A percentile compares a stretch with the other conserved stretches of the same genome.
Evolutionary conservation across 1,140 invertebrate species (phyloP).

Genomic region (Drosophila takahashii): DNA sequence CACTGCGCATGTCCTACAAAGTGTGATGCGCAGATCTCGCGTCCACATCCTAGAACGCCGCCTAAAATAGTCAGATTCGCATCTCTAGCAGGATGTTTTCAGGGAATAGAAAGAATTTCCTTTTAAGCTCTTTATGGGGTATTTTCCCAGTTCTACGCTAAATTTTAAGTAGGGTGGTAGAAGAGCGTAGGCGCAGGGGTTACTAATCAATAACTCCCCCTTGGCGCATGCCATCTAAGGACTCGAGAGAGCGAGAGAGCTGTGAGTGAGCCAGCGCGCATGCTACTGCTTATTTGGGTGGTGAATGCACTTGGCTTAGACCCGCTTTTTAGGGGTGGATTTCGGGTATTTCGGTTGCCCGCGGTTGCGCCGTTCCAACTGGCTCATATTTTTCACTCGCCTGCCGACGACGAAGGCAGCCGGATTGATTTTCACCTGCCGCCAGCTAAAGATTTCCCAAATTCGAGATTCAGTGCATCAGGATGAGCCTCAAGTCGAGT

Average conservation of each 20-base stretch:
- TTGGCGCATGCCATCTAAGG: constrained; percentile 38
- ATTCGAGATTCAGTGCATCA: constrained; percentile 4
- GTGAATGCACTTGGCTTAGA: constrained; percentile 79
- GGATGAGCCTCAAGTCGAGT: constrained; percentile 75
- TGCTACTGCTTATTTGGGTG: constrained; percentile 64
- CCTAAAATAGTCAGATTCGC: neutral
- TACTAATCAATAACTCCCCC: constrained; percentile 42
- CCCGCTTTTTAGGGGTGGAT: constrained; percentile 69
- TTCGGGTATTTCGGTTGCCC: constrained; percentile 56
- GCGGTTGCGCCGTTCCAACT: constrained; percentile 66
- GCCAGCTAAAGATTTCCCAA: neutral
- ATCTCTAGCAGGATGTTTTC: neutral
- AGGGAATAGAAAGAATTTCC: neutral
- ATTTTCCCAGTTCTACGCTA: neutral
- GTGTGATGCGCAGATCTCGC: constrained; percentile 78
- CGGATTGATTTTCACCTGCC: constrained; percentile 44
- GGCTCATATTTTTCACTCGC: constrained; percentile 61
- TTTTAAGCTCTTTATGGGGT: neutral
- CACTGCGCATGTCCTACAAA: constrained; percentile 75
- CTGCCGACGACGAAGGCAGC: constrained; percentile 39
- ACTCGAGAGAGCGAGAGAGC: constrained; percentile 18
- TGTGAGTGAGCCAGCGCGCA: constrained; percentile 45
- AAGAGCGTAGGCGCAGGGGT: constrained; percentile 3
- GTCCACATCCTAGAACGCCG: constrained; percentile 31
- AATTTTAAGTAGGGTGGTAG: neutral